Percentiles rank a stretch among this genome's conserved stretches.
Conservation (phyloP, 2,113 vertebrate genomes). For the Vulpes ferrilata region DNA sequence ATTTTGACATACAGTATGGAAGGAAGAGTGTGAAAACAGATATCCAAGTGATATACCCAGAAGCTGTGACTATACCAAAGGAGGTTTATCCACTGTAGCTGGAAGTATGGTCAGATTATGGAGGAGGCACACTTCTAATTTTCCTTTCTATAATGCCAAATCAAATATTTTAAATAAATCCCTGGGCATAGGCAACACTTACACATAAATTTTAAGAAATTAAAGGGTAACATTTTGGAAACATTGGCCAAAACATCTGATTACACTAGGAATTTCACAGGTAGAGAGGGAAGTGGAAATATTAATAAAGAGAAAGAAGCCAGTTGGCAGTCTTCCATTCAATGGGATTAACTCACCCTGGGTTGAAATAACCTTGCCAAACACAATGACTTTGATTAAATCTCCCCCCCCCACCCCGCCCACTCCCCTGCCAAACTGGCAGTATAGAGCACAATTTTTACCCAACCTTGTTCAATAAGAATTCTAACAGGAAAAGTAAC, state of each 20-base stretch:
- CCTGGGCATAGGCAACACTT: neutral
- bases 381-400: neutral
- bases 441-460: neutral
- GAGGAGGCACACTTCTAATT: neutral
- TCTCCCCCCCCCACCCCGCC: accelerated
- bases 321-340: neutral
- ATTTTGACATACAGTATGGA: neutral
- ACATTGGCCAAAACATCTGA: neutral
- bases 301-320: neutral
- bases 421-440: neutral
- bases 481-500: neutral
- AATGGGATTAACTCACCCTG: neutral
- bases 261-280: neutral
- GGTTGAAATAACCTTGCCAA: conserved; percentile 30
- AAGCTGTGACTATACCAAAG: neutral
- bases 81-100: neutral
- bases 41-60: neutral
- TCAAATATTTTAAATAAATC: conserved; percentile 35
- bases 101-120: neutral
- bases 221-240: conserved; percentile 29
- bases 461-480: neutral
- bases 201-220: neutral
- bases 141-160: neutral
- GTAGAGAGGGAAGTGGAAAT: neutral
- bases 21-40: neutral